Evolutionary conservation across 2,797 vertebrate genomes (phyloP), one percentile per base, ranked within the genome.

Genomic region (Gallinago stenura): DNA sequence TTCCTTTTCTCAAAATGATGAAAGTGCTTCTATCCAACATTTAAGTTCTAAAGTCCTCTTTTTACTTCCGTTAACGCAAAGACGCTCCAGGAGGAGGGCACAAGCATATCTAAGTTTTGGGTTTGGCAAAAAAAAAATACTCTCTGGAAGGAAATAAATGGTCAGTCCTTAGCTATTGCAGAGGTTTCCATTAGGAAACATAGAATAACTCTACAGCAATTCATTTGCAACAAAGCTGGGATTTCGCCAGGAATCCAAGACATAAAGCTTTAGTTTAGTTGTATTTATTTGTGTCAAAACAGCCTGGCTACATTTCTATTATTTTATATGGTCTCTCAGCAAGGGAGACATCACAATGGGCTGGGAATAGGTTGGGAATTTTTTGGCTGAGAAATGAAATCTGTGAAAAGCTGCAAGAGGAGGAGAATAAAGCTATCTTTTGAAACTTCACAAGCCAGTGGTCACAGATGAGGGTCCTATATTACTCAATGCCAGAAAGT

Each of bases 401-500:
- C 58, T 85, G 69, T 90, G 90, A 93, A 95, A 93, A 69, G 75
- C 89, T 77, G 46, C 51, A 61, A 85, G 73, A 43, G 60, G 75
- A 82, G 75, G 84, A 81, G 93, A 94, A 96, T 95, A 87, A 95
- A 89, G 93, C 39, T 57, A 89, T 95, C 93, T 92, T 95, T 91
- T 95, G 89, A 96, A 90, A 86, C 79, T 93, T 68, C 37, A 24
- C 91, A 83, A 86, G 87, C 79, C 94, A 72, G 31, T 16, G 66
- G 78, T 89, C 25, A 31, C 88, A 95, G 94, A 86, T 24, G 85
- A 89, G 80, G 90, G 88, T 77, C 94, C 30, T 10, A 12, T 39
- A 64, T 75, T 89, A 61, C 87, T 87, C 91, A 73, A 77, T 86
- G 96, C 93, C 95, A 95, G 73, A 78, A 77, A 88, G 92, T 25